A percentile compares a stretch with the other conserved stretches of the same genome.
Evolutionary conservation across 2,888 invertebrate species (phyloP).

Genomic region (Andrena haemorrhoa): DNA sequence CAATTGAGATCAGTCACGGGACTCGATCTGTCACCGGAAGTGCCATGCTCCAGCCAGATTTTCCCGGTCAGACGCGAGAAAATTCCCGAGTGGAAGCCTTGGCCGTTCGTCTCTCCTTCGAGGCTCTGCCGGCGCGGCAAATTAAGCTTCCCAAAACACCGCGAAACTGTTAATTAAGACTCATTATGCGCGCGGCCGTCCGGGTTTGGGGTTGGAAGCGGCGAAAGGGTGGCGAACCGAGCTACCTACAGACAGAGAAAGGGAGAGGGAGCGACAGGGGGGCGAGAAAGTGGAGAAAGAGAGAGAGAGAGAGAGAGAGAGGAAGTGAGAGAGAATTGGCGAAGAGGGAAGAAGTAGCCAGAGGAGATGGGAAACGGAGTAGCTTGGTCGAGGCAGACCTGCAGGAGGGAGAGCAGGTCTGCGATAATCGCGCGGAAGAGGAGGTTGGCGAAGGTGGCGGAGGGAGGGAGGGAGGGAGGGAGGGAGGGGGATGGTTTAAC

Average conservation of each 20-base stretch:
- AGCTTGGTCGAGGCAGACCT: slow-evolving; percentile 23
- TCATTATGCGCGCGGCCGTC: slow-evolving; percentile 79
- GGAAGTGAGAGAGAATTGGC: slow-evolving; percentile 24
- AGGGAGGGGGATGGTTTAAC: slow-evolving; percentile 74
- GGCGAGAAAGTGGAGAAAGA: slow-evolving; percentile 9
- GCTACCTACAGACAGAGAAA: slow-evolving; percentile 31
- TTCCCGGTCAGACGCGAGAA: slow-evolving; percentile 25
- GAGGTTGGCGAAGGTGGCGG: slow-evolving; percentile 42
- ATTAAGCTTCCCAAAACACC: slow-evolving; percentile 83
- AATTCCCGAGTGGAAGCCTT: slow-evolving; percentile 16
- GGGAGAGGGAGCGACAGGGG: slow-evolving; percentile 31
- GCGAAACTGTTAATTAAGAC: slow-evolving; percentile 85
- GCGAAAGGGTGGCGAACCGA: slow-evolving; percentile 66
- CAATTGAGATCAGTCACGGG: slow-evolving; percentile 10
- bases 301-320: slow-evolving; percentile 31
- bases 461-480: slow-evolving; percentile 44
- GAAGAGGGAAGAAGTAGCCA: slow-evolving; percentile 43
- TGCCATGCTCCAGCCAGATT: slow-evolving; percentile 20
- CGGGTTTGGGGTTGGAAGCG: slow-evolving; percentile 57
- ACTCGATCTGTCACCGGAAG: neutral
- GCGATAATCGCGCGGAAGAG: slow-evolving; percentile 34
- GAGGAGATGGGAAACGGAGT: slow-evolving; percentile 31
- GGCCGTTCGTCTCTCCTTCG: slow-evolving; percentile 45
- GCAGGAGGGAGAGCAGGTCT: slow-evolving; percentile 41
- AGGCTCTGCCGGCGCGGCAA: slow-evolving; percentile 68